phyloP scores from a whole-genome alignment of 2,888 invertebrate species.

The Drosophila longiperda region DNA sequence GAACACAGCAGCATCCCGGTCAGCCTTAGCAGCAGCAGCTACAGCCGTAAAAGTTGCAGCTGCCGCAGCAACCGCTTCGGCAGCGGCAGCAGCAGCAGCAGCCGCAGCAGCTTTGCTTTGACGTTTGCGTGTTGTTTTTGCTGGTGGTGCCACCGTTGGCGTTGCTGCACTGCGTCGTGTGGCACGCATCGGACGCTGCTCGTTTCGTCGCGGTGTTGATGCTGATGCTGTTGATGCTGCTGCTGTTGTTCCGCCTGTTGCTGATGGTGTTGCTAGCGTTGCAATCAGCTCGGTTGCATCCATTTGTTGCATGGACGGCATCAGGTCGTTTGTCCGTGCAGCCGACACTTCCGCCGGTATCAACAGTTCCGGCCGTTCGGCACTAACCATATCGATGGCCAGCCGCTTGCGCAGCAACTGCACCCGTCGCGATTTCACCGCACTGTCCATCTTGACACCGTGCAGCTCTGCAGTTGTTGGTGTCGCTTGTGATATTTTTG shows the following conservation, averaged over 20 bases:
- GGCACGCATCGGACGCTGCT: conserved; percentile 75
- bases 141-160: conserved; percentile 21
- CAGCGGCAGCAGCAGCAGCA: conserved; percentile 7
- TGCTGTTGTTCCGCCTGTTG: background rate
- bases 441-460: conserved; percentile 39
- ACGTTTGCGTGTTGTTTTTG: conserved; percentile 45
- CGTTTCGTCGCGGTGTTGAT: conserved; percentile 55
- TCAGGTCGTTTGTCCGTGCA: conserved; percentile 12
- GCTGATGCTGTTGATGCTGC: conserved; percentile 1
- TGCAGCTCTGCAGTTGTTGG: conserved; percentile 6
- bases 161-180: conserved; percentile 73
- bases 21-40: background rate
- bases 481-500: conserved; percentile 2
- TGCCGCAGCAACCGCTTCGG: conserved; percentile 2
- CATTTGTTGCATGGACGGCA: conserved; percentile 11
- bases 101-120: conserved; percentile 40
- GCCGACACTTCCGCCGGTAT: conserved; percentile 5
- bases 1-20: conserved; percentile 1
- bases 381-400: conserved; percentile 83
- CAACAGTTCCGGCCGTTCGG: conserved; percentile 55
- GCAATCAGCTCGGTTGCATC: conserved; percentile 9
- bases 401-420: conserved; percentile 81
- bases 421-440: conserved; percentile 81
- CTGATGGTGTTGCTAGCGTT: conserved; percentile 7
- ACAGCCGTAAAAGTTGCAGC: conserved; percentile 4